Percentiles rank a stretch among this genome's conserved stretches.
Evolutionary conservation across 2,797 vertebrate genomes (phyloP).

Genomic region (Parotocinclus haroldoi): DNA sequence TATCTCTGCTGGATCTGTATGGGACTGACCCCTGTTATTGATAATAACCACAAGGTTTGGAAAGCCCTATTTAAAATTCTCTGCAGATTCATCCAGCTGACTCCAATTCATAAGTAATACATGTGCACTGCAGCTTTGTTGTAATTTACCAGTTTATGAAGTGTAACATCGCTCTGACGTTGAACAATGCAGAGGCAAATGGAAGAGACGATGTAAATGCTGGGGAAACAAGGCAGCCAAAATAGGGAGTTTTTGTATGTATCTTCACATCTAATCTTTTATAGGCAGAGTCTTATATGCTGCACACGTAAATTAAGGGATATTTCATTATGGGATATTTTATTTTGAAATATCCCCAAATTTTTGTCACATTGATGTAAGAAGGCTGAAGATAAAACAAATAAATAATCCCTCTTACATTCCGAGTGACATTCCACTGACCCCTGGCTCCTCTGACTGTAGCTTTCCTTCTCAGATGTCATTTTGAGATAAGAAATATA

Average conservation of each 20-base stretch:
- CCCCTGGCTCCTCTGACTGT: slow-evolving; percentile 16
- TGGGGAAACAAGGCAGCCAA: background rate
- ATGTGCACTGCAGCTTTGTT: background rate
- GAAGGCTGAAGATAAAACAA: slow-evolving; percentile 13
- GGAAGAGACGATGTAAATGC: too few species aligned
- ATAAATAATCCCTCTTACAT: slow-evolving; percentile 10
- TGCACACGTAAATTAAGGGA: too few species aligned
- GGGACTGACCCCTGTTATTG: background rate
- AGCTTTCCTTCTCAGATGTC: slow-evolving; percentile 3
- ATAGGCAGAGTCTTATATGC: too few species aligned
- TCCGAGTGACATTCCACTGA: slow-evolving; percentile 14
- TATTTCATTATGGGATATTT: too few species aligned
- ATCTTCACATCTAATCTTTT: background rate
- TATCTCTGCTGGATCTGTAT: background rate
- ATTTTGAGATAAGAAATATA: slow-evolving; percentile 19
- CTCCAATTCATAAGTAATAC: background rate
- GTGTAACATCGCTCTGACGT: background rate
- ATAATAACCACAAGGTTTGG: background rate
- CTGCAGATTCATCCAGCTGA: background rate
- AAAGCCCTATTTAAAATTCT: background rate
- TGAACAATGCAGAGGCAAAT: background rate
- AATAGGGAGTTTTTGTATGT: background rate
- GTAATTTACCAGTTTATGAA: background rate
- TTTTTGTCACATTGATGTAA: background rate
- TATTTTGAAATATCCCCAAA: too few species aligned